phyloP scores from a whole-genome alignment of 2,888 invertebrate species.

The Drosophila tanythrix region DNA sequence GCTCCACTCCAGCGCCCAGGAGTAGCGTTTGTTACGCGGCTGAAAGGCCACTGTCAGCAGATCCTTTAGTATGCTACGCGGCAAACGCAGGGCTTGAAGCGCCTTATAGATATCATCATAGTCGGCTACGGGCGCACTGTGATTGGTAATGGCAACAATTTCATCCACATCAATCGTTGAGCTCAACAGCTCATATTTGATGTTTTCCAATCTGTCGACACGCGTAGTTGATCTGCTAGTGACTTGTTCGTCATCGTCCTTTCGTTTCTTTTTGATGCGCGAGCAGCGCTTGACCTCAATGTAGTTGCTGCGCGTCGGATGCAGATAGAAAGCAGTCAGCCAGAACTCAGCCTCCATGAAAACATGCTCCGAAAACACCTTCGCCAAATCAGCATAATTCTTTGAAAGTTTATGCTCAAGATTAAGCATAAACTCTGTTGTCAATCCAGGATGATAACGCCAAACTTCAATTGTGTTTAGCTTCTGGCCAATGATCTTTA shows the following conservation, averaged over 20 bases:
- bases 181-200: constrained; percentile 81
- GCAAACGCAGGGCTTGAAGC: constrained; percentile 66
- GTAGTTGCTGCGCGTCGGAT: constrained; percentile 74
- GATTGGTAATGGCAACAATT: constrained; percentile 78
- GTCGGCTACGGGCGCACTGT: constrained; percentile 69
- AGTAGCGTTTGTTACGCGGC: constrained; percentile 82
- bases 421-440: constrained; percentile 78
- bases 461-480: constrained; percentile 81
- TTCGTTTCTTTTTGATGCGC: constrained; percentile 71
- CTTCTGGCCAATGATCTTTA: constrained; percentile 81
- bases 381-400: constrained; percentile 80
- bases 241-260: constrained; percentile 48
- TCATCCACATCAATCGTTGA: constrained; percentile 83
- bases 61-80: constrained; percentile 76
- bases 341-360: constrained; percentile 83
- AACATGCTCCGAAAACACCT: constrained; percentile 73
- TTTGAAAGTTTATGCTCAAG: constrained; percentile 77
- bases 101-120: constrained; percentile 77
- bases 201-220: constrained; percentile 27
- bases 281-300: constrained; percentile 77
- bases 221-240: constrained; percentile 8
- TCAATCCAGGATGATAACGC: constrained; percentile 82
- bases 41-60: constrained; percentile 80
- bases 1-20: constrained; percentile 82
- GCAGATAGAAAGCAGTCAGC: constrained; percentile 82